Evolutionary conservation across 2,797 vertebrate genomes (phyloP), one percentile per base, ranked within the genome.

Genomic region (Choloepus didactylus): DNA sequence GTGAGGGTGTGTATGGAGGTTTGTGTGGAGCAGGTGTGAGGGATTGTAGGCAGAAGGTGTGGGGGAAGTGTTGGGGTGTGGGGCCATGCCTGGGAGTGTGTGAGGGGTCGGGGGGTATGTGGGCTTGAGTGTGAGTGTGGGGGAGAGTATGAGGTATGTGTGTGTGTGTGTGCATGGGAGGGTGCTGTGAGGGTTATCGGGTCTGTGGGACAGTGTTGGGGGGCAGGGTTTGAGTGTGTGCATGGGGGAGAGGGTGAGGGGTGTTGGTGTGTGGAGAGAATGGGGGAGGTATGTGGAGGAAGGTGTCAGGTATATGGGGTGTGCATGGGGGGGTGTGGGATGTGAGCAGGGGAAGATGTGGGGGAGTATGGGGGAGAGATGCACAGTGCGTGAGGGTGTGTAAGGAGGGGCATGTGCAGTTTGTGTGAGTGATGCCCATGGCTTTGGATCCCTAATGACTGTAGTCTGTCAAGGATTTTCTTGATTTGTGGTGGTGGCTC

Each of bases 351-450:
- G 51, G 21, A 46, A 29, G 69, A 41, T 9, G 9, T 35, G 29
- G n/a, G 60, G 19, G 44, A 49, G 12, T 19, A 41, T 27, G 41
- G 19, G 19, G 7, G 29, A 46, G 21, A 19, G 41, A 19, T 27
- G 5, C 0, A 29, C 2, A 2, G 21, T 0, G 19, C 11, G 76
- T 51, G n/a, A 6, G 83, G 15, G 35, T 11, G 10, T 46, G 72
- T 6, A 11, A 44, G 41, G 41, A 14, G 51, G 54, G 16, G 16
- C 14, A 6, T 19, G 44, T 23, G 25, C 29, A 0, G 5, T 92
- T n/a, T 56, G 2, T 38, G 75, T 31, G 81, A 49, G 44, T 46
- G 72, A 29, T 49, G 19, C 41, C 49, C 7, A 15, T 31, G 54
- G 51, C 29, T 56, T 79, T 23, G n/a, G 49, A 59, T 59, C 9